Percentiles rank a stretch among this genome's conserved stretches.
Evolutionary conservation across 1,140 invertebrate genomes (phyloP).

Genomic region (Lerema accius): DNA sequence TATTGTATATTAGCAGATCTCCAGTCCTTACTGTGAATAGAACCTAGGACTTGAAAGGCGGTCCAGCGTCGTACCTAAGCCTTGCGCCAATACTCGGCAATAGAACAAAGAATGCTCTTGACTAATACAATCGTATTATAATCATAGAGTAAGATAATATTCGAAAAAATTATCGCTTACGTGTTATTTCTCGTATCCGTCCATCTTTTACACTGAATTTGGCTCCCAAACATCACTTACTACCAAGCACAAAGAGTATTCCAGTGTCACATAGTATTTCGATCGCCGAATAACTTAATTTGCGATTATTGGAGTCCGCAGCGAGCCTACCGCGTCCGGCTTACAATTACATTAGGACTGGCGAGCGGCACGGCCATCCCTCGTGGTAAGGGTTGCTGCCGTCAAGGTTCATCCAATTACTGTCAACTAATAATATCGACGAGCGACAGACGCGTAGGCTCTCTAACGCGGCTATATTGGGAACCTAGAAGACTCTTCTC

Average conservation of each 20-base stretch:
- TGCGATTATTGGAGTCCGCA: not conserved
- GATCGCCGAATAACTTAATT: no score
- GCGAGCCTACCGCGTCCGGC: conserved; percentile 47
- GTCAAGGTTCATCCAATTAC: conserved; percentile 80
- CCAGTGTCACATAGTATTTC: not conserved
- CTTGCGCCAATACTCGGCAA: no score
- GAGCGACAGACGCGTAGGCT: conserved; percentile 28
- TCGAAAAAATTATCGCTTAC: conserved; percentile 33
- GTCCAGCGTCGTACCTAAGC: no score
- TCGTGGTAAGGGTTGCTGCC: conserved; percentile 68
- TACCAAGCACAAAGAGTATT: not conserved
- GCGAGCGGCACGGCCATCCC: conserved; percentile 51
- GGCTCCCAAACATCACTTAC: conserved; percentile 68
- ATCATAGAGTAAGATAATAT: no score
- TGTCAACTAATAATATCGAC: conserved; percentile 57
- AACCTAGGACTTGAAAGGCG: no score
- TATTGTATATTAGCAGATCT: no score
- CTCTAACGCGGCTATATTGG: conserved; percentile 13
- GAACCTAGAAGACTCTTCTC: not conserved
- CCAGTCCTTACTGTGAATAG: no score
- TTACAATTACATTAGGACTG: conserved; percentile 57
- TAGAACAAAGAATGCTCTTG: no score
- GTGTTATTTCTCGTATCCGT: conserved; percentile 54
- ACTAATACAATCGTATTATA: no score
- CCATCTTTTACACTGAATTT: conserved; percentile 72